phyloP scores from a whole-genome alignment of 1,140 invertebrate genomes.

The Neelides sp. region DNA sequence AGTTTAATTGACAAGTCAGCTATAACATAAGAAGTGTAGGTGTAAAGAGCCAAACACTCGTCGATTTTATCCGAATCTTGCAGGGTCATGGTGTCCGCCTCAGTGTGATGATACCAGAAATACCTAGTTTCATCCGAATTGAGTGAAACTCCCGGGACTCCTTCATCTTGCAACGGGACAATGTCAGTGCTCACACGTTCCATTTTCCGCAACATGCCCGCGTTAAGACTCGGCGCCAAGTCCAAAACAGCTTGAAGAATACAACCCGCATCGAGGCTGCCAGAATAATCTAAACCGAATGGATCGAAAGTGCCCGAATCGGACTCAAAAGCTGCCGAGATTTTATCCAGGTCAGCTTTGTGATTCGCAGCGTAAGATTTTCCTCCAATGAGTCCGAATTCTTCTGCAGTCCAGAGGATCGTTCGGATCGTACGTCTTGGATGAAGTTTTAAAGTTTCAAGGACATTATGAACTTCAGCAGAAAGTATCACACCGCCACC shows the following conservation, averaged over 20 bases:
- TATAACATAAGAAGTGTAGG: constrained; percentile 34
- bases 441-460: constrained; percentile 50
- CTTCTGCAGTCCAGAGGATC: constrained; percentile 66
- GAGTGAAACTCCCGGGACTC: constrained; percentile 54
- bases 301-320: too few relatives aligned
- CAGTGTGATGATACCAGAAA: constrained; percentile 55
- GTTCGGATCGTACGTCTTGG: constrained; percentile 57
- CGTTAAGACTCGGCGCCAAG: constrained; percentile 38
- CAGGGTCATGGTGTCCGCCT: constrained; percentile 34
- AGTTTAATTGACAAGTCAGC: constrained; percentile 36
- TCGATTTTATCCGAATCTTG: constrained; percentile 35
- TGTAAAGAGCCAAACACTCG: constrained; percentile 35
- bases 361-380: constrained; percentile 50
- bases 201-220: constrained; percentile 5
- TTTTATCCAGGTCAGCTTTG: constrained; percentile 46
- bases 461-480: constrained; percentile 55
- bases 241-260: constrained; percentile 34
- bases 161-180: constrained; percentile 42
- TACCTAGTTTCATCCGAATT: constrained; percentile 56
- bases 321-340: constrained; percentile 52
- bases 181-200: constrained; percentile 51
- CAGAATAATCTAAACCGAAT: too few relatives aligned
- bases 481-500: constrained; percentile 70
- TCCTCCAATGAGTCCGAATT: constrained; percentile 55
- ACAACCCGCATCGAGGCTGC: constrained; percentile 30